These are phyloP conservation scores for Dexiosoma caninum DNA, from an alignment of 2,888 invertebrate genomes.

Conservation along the genomic window DNA sequence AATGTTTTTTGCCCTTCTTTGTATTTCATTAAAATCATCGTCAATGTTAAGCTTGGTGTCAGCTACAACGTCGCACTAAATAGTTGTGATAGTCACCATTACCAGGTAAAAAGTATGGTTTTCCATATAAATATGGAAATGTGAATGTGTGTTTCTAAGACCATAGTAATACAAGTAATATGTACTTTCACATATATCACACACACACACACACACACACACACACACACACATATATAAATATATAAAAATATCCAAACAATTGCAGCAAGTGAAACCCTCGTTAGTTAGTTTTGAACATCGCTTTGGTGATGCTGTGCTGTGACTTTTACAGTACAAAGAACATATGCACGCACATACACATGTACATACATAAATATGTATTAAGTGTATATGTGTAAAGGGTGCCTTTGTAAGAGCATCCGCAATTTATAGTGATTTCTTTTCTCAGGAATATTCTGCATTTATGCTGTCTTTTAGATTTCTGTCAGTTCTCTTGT, in stretches of 20 bases:
- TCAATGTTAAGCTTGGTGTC: slow-evolving; percentile 1
- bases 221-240: not conserved
- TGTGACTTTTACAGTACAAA: not conserved
- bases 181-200: no score
- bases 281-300: slow-evolving; percentile 14
- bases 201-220: not conserved
- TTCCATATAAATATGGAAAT: not conserved
- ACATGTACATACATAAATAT: no score
- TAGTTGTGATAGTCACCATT: slow-evolving; percentile 41
- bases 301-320: slow-evolving; percentile 16
- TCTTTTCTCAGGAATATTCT: no score
- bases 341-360: not conserved
- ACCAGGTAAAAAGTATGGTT: slow-evolving; percentile 21
- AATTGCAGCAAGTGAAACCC: not conserved
- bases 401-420: no score
- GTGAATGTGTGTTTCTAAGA: not conserved
- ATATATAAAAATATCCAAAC: not conserved
- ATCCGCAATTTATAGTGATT: no score
- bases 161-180: no score
- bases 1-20: not conserved
- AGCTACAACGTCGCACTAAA: slow-evolving; percentile 26
- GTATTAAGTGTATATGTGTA: no score
- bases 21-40: not conserved
- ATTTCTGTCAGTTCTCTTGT: no score
- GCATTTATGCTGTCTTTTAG: no score